Evolutionary conservation across 2,113 vertebrate species (phyloP), one percentile per base, ranked within the genome.

Genomic region (Pelecanus crispus): DNA sequence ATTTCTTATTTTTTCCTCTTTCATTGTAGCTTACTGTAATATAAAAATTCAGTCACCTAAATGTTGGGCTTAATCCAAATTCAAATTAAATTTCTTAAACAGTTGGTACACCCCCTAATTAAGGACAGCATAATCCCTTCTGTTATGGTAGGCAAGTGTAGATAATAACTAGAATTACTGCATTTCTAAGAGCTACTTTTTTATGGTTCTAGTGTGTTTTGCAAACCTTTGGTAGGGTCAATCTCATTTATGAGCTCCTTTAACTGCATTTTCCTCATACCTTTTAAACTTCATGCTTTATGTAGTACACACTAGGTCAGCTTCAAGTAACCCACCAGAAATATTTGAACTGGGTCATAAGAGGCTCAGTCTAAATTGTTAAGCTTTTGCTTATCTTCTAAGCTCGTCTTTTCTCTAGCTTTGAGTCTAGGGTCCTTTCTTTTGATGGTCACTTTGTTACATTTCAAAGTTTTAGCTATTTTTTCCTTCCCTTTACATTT

Each of bases 171-270:
- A 94, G 96, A 88, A 93, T 74, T 81, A 90, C 62, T 78, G 11
- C 93, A 93, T 94, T 91, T 92, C 75, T 94, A 67, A 96, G 92
- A 85, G 31, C 36, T 75, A 63, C 26, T 83, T 97, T 97, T 98
- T 98, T 94, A 97, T 96, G 40, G 26, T 87, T 96, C 28, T 86
- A 71, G 50, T 93, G 85, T 97, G 95, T 92, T 97, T 95, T 96
- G 92, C 96, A 97, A 97, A 97, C 80, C 80, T 95, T 97, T 95
- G 88, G 71, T 96, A 94, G 79, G 93, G 95, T 97, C 96, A 92
- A 16, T 96, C 95, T 93, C 95, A 92, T 98, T 98, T 98, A 98
- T 94, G 96, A 97, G 91, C 77, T 97, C 75, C 93, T 97, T 97
- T 97, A 98, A 97, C 86, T 81, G 86, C 95, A 95, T 97, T 95